Percentiles rank a stretch among this genome's conserved stretches.
phyloP scores from a whole-genome alignment of 2,888 invertebrate genomes.

The Dromius quadrimaculatus region DNA sequence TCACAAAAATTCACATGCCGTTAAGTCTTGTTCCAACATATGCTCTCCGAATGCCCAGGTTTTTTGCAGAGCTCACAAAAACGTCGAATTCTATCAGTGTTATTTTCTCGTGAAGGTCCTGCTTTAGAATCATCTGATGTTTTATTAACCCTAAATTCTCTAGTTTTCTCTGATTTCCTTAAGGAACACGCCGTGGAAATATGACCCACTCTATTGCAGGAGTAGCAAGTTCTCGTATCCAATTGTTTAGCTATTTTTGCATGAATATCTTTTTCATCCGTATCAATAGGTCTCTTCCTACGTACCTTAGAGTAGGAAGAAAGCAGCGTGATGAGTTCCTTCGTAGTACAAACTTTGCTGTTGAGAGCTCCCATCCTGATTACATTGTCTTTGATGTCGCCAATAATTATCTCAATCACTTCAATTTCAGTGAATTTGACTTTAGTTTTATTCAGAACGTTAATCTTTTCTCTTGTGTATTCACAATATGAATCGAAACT shows the following conservation, averaged over 20 bases:
- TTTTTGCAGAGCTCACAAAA: slow-evolving; percentile 4
- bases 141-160: neutral
- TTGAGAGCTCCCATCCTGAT: slow-evolving; percentile 29
- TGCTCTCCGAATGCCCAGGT: neutral
- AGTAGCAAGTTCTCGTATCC: neutral
- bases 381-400: slow-evolving; percentile 15
- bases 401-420: slow-evolving; percentile 17
- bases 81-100: neutral
- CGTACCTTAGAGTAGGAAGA: slow-evolving; percentile 10
- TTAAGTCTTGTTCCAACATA: neutral
- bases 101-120: neutral
- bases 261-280: neutral
- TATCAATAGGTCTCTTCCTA: neutral
- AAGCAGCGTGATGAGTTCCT: slow-evolving; percentile 10
- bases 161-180: neutral
- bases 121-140: neutral
- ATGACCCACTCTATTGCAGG: slow-evolving; percentile 6
- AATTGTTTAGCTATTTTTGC: neutral
- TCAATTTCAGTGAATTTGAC: no score
- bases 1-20: neutral
- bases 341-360: slow-evolving; percentile 22
- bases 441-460: neutral
- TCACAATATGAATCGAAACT: no score
- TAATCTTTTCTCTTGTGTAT: slow-evolving; percentile 20
- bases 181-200: neutral